phyloP scores from a whole-genome alignment of 2,797 vertebrate species.

The Xenentodon cancila region DNA sequence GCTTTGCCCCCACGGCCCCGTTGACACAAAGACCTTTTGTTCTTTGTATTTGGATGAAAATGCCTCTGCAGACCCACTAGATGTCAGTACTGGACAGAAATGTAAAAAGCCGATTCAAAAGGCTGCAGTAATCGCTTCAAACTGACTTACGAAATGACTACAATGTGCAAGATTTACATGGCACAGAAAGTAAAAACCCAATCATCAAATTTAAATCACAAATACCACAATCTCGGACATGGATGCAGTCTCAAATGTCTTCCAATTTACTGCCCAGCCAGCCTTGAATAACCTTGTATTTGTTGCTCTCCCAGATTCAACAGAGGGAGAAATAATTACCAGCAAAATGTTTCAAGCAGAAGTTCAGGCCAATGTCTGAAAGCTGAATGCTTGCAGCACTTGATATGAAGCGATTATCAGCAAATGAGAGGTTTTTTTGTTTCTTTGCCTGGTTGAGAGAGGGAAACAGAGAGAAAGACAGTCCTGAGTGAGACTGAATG shows the following conservation, averaged over 20 bases:
- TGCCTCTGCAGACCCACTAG: slow-evolving; percentile 57
- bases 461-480: background rate
- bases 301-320: background rate
- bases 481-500: background rate
- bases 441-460: background rate
- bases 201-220: background rate
- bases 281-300: background rate
- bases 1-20: background rate
- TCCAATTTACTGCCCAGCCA: background rate
- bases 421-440: background rate
- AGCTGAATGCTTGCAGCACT: background rate
- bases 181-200: background rate
- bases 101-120: slow-evolving; percentile 1
- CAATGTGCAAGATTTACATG: background rate
- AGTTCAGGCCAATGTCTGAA: slow-evolving; percentile 1
- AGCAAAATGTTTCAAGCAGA: background rate
- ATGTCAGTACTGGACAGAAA: slow-evolving; percentile 55
- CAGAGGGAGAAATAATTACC: background rate
- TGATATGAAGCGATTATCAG: background rate
- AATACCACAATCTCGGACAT: too few relatives aligned
- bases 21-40: slow-evolving; percentile 67
- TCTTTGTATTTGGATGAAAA: slow-evolving; percentile 15
- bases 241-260: background rate
- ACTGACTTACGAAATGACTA: too few relatives aligned
- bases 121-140: too few relatives aligned